These are phyloP conservation scores for Actias luna DNA, from an alignment of 2,888 invertebrate species.

Conservation along the genomic window DNA sequence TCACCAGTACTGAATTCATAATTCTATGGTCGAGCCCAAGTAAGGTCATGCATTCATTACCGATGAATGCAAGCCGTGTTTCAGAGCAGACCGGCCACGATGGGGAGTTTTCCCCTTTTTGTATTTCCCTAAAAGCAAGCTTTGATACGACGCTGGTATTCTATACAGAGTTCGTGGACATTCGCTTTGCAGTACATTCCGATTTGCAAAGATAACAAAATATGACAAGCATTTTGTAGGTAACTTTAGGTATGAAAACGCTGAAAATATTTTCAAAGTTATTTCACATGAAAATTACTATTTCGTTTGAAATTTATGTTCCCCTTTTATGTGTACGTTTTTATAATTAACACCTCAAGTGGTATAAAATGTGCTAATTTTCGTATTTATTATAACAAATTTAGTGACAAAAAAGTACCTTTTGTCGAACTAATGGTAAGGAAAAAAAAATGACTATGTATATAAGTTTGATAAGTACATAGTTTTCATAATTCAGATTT, in stretches of 20 bases:
- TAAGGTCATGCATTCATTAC: conserved; percentile 48
- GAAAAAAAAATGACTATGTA: no score
- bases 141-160: conserved; percentile 39
- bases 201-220: conserved; percentile 21
- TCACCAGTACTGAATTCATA: no score
- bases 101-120: conserved; percentile 34
- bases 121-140: conserved; percentile 40
- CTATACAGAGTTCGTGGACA: conserved; percentile 37
- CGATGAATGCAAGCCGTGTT: conserved; percentile 43
- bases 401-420: no score
- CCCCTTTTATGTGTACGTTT: no score
- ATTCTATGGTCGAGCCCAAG: conserved; percentile 43
- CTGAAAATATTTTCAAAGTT: conserved; percentile 11
- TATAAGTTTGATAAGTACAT: background rate
- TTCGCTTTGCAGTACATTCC: conserved; percentile 39
- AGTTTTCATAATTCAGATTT: background rate
- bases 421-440: no score
- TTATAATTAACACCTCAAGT: no score
- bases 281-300: conserved; percentile 1
- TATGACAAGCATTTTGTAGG: conserved; percentile 14
- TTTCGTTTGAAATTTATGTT: background rate
- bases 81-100: conserved; percentile 11
- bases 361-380: background rate
- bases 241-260: conserved; percentile 9
- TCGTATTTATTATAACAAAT: background rate